Conservation (phyloP, 1,140 invertebrate genomes). For the Zaprionus gabonicus region DNA sequence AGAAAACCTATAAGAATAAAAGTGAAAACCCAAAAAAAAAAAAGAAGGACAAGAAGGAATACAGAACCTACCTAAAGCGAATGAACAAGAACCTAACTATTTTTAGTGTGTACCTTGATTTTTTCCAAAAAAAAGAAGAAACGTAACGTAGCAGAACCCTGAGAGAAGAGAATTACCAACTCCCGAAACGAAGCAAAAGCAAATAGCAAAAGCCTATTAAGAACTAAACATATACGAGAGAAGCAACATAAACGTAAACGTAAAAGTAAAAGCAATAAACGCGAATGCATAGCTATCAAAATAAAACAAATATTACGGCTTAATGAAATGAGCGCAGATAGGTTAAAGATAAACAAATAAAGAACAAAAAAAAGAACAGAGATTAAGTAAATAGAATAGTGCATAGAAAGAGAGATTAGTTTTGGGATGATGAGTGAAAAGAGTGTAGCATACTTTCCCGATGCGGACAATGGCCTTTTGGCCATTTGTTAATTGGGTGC, state of each 20-base stretch:
- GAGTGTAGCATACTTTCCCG: constrained; percentile 68
- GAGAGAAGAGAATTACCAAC: constrained; percentile 21
- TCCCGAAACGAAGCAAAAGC: constrained; percentile 41
- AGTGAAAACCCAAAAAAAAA: constrained; percentile 11
- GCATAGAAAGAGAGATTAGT: constrained; percentile 31
- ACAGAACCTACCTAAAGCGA: constrained; percentile 80
- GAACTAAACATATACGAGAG: constrained; percentile 46
- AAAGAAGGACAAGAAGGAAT: constrained; percentile 29
- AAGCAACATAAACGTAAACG: constrained; percentile 53
- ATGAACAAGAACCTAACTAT: constrained; percentile 79
- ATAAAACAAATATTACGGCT: constrained; percentile 38
- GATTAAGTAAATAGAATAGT: constrained; percentile 22
- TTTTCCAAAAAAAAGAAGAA: constrained; percentile 64
- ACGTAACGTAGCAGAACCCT: constrained; percentile 48
- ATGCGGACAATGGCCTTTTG: constrained; percentile 59
- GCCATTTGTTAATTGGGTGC: constrained; percentile 20
- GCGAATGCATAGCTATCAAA: constrained; percentile 80
- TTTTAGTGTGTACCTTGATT: constrained; percentile 83
- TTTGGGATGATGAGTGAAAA: constrained; percentile 49
- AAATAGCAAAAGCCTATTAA: constrained; percentile 43
- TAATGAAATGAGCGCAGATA: constrained; percentile 54
- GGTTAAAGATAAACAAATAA: constrained; percentile 44
- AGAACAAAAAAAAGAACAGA: constrained; percentile 19
- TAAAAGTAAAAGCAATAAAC: constrained; percentile 82
- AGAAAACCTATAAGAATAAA: constrained; percentile 19